These are phyloP conservation scores for Pomatorhinus ruficollis DNA, from an alignment of 2,113 vertebrate species.

Conservation along the genomic window DNA sequence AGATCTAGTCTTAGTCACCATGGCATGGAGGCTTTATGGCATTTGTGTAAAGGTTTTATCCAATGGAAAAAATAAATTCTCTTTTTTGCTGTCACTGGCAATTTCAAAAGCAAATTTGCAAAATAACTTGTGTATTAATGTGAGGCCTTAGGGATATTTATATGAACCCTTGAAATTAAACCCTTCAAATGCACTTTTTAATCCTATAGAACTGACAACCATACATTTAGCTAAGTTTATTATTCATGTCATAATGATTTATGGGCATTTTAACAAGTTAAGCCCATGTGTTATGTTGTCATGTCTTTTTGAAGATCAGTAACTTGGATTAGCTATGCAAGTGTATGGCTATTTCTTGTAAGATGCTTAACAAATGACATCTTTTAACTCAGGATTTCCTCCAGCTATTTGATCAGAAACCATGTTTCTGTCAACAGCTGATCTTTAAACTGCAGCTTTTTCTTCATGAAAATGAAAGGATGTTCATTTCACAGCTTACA, in stretches of 20 bases:
- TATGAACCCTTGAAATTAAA: conserved; percentile 42
- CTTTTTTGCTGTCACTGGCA: not conserved
- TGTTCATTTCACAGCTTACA: not conserved
- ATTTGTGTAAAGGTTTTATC: not conserved
- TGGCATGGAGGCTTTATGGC: not conserved
- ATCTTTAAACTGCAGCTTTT: not conserved
- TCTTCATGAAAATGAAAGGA: not conserved
- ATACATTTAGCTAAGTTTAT: conserved; percentile 35
- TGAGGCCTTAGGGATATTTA: conserved; percentile 20
- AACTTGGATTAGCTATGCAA: conserved; percentile 48
- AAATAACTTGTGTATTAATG: conserved; percentile 7
- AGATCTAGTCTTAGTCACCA: not conserved
- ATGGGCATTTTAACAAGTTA: conserved; percentile 17
- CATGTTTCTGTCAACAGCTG: not conserved
- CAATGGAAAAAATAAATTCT: not conserved
- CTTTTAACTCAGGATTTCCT: conserved; percentile 24
- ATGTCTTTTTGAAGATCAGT: conserved; percentile 36
- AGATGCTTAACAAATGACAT: conserved; percentile 2
- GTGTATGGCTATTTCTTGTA: not conserved
- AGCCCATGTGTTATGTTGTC: not conserved
- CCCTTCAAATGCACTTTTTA: conserved; percentile 36
- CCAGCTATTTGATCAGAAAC: conserved; percentile 12
- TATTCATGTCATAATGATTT: conserved; percentile 52
- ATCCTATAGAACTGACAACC: conserved; percentile 52
- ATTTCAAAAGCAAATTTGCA: conserved; percentile 19